Percentiles rank a stretch among this genome's conserved stretches.
phyloP scores from a whole-genome alignment of 2,888 invertebrate species.

The Pimpla rufipes region DNA sequence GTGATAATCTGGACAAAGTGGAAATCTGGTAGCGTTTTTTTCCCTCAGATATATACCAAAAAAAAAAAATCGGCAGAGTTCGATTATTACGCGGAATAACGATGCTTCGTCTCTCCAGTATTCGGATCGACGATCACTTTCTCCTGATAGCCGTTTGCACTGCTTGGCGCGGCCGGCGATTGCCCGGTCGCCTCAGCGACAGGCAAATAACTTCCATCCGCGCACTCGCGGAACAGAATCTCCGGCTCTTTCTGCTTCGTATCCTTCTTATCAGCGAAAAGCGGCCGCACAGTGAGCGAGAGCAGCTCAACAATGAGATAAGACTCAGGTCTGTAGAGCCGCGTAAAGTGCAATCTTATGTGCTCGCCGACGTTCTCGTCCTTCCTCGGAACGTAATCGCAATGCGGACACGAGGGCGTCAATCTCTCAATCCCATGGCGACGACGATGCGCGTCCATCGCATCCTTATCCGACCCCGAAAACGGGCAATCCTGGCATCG shows the following conservation, averaged over 20 bases:
- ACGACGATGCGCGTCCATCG: constrained; percentile 80
- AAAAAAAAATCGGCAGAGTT: too few relatives aligned
- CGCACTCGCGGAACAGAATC: constrained; percentile 79
- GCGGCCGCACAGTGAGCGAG: constrained; percentile 76
- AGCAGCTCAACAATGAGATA: constrained; percentile 81
- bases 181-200: constrained; percentile 68
- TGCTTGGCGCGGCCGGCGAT: constrained; percentile 62
- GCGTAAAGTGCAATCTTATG: constrained; percentile 80
- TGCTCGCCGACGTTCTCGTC: constrained; percentile 82
- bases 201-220: constrained; percentile 79
- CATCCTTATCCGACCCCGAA: constrained; percentile 78
- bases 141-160: constrained; percentile 74
- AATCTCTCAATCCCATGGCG: constrained; percentile 82
- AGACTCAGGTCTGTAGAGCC: constrained; percentile 82
- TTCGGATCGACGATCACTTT: constrained; percentile 81
- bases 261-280: constrained; percentile 69
- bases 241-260: constrained; percentile 72
- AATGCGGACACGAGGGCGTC: constrained; percentile 82
- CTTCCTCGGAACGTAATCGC: constrained; percentile 82
- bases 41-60: too few relatives aligned
- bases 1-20: constrained; percentile 52
- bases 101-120: constrained; percentile 81
- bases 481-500: constrained; percentile 81
- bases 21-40: too few relatives aligned
- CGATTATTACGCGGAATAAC: constrained; percentile 60